These are phyloP conservation scores for Stratiomys singularior DNA, from an alignment of 2,888 invertebrate genomes.

Conservation along the genomic window DNA sequence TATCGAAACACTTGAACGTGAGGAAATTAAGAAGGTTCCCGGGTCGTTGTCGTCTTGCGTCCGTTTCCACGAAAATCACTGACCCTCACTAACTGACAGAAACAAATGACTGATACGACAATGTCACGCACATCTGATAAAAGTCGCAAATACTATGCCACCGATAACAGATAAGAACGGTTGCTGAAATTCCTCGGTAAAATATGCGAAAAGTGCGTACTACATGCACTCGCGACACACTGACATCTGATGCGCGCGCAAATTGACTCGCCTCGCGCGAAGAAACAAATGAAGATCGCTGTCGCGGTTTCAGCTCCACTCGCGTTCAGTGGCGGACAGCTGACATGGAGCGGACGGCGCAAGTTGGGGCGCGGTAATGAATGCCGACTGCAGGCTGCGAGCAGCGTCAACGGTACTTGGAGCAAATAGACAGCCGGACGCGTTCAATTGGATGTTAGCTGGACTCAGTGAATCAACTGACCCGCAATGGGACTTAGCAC, in stretches of 20 bases:
- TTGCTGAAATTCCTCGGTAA: background rate
- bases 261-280: slow-evolving; percentile 13
- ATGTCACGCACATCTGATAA: slow-evolving; percentile 4
- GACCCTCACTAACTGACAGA: background rate
- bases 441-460: background rate
- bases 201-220: slow-evolving; percentile 1
- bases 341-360: background rate
- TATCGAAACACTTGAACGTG: background rate
- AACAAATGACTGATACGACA: background rate
- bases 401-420: slow-evolving; percentile 33
- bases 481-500: background rate
- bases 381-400: background rate
- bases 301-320: background rate
- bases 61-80: background rate
- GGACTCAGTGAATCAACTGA: background rate
- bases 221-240: background rate
- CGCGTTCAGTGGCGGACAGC: slow-evolving; percentile 14
- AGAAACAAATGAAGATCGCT: slow-evolving; percentile 1
- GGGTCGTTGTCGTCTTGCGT: background rate
- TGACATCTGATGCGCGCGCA: slow-evolving; percentile 24
- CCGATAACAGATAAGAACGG: background rate
- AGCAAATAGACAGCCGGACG: slow-evolving; percentile 22
- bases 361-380: slow-evolving; percentile 1
- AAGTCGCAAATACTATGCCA: background rate
- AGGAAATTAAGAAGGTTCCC: background rate